Evolutionary conservation across 2,888 invertebrate species (phyloP).

Genomic region (Hanleya hanleyi): DNA sequence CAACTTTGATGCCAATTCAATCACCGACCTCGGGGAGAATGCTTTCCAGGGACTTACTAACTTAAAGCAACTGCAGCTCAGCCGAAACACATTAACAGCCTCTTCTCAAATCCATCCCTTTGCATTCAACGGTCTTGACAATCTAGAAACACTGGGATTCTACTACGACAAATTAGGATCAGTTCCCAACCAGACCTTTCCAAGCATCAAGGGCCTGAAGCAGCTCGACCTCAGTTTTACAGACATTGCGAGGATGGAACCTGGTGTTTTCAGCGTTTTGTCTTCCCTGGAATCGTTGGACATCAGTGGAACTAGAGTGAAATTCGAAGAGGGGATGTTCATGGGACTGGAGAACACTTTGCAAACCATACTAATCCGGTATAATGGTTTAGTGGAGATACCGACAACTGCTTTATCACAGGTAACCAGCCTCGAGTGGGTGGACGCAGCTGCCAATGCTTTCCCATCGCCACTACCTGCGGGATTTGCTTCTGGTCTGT

Average conservation of each 20-base stretch:
- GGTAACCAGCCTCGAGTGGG: neutral
- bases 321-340: constrained; percentile 1
- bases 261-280: neutral
- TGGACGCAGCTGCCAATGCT: constrained; percentile 2
- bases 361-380: neutral
- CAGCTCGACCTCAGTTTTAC: neutral
- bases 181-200: neutral
- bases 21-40: neutral
- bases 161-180: neutral
- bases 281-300: neutral
- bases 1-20: neutral
- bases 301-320: neutral
- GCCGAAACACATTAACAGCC: neutral
- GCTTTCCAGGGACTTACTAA: neutral
- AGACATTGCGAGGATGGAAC: neutral
- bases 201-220: neutral
- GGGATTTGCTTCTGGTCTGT: neutral
- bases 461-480: neutral
- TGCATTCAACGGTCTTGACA: constrained; percentile 5
- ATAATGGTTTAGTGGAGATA: neutral
- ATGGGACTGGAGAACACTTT: neutral
- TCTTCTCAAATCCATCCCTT: neutral
- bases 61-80: neutral
- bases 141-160: neutral
- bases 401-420: neutral